Conservation (phyloP, 2,888 invertebrate genomes). For the Agrotis clavis region DNA sequence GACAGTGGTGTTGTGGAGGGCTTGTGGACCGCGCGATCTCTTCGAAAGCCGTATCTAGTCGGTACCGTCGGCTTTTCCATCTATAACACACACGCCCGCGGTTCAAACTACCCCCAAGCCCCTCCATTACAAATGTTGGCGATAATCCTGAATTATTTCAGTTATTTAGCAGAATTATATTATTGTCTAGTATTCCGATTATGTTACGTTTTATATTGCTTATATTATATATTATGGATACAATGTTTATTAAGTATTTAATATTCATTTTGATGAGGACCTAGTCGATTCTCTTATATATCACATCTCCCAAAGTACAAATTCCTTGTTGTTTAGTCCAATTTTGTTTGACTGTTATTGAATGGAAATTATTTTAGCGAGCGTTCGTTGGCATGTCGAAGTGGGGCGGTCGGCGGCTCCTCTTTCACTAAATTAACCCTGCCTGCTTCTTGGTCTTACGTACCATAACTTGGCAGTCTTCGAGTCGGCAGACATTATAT, state of each 20-base stretch:
- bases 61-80: conserved; percentile 76
- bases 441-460: conserved; percentile 62
- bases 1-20: conserved; percentile 81
- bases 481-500: conserved; percentile 50
- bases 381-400: conserved; percentile 69
- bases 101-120: conserved; percentile 37
- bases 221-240: conserved; percentile 90
- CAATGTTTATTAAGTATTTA: conserved; percentile 91
- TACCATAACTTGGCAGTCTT: conserved; percentile 58
- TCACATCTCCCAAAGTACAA: conserved; percentile 92
- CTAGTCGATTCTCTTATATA: conserved; percentile 91
- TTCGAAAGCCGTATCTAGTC: conserved; percentile 81
- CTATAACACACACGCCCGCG: conserved; percentile 58
- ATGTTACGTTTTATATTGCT: conserved; percentile 91
- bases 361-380: conserved; percentile 89
- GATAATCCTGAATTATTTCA: conserved; percentile 87
- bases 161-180: conserved; percentile 91
- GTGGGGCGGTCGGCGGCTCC: conserved; percentile 60
- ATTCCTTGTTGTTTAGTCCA: conserved; percentile 92
- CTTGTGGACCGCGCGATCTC: conserved; percentile 55
- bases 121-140: conserved; percentile 78
- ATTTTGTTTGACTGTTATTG: conserved; percentile 91
- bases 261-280: conserved; percentile 91
- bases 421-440: conserved; percentile 66
- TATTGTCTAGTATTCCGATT: conserved; percentile 90